phyloP scores from a whole-genome alignment of 2,797 vertebrate genomes.

The Acridotheres tristis region DNA sequence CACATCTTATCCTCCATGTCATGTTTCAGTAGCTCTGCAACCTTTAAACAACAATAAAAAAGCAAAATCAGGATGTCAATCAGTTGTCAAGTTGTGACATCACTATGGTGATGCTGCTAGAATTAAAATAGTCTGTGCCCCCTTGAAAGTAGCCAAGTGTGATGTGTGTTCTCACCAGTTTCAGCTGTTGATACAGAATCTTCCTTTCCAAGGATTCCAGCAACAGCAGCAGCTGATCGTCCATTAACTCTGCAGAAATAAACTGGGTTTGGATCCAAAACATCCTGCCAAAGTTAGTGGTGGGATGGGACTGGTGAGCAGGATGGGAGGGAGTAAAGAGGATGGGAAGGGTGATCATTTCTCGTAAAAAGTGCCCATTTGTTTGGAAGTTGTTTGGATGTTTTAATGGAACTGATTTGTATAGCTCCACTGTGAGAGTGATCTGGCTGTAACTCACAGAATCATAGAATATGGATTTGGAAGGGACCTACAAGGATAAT shows the following conservation, averaged over 20 bases:
- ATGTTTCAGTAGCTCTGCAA: constrained; percentile 39
- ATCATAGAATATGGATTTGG: neutral
- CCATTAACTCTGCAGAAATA: constrained; percentile 58
- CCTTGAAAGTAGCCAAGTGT: neutral
- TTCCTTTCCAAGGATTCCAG: constrained; percentile 62
- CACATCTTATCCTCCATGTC: neutral
- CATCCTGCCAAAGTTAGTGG: fast-evolving
- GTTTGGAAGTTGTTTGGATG: neutral
- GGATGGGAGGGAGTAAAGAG: neutral
- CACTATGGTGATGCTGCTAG: neutral
- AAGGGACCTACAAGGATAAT: neutral
- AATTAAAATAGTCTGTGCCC: neutral
- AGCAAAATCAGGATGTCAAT: neutral
- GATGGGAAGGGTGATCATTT: neutral
- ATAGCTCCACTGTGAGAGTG: too few species aligned
- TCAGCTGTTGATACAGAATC: constrained; percentile 54
- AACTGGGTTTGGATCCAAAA: neutral
- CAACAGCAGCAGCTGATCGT: constrained; percentile 67
- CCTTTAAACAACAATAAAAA: constrained; percentile 1
- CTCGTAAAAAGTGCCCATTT: too few species aligned
- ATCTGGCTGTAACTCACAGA: too few species aligned
- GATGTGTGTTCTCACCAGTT: constrained; percentile 55
- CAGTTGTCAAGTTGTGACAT: neutral
- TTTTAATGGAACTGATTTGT: neutral
- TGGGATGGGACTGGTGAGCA: neutral